Evolutionary conservation across 35 echinoderm and acorn worm species (phyloP).

Genomic region (Strongylocentrotus purpuratus): DNA sequence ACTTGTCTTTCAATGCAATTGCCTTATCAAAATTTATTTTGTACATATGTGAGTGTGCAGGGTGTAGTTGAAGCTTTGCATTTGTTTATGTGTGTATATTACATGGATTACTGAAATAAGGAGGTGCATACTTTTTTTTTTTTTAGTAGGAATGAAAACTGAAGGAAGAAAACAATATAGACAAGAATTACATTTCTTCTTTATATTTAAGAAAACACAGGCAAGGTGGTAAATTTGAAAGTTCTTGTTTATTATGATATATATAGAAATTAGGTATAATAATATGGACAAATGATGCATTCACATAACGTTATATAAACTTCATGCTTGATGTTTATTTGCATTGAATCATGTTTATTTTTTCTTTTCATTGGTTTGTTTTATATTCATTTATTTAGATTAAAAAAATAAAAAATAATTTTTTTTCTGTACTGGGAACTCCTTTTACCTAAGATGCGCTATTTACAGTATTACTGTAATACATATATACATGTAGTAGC

Average conservation of each 20-base stretch:
- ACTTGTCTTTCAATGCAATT: not conserved
- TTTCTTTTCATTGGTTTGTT: too few species aligned
- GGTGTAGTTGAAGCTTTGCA: not conserved
- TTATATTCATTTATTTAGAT: too few species aligned
- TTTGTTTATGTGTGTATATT: not conserved
- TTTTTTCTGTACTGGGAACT: too few species aligned
- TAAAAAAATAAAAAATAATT: too few species aligned
- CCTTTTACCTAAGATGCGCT: too few species aligned
- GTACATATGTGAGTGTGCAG: not conserved
- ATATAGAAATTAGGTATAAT: not conserved
- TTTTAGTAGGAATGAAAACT: not conserved
- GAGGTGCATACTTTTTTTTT: not conserved
- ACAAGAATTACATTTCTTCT: not conserved
- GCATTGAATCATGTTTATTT: too few species aligned
- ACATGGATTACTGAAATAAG: not conserved
- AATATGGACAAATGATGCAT: not conserved
- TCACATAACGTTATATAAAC: too few species aligned
- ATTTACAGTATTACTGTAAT: too few species aligned
- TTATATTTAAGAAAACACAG: not conserved
- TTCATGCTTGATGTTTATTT: too few species aligned
- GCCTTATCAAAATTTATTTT: not conserved
- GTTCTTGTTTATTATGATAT: too few species aligned
- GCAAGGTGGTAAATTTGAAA: not conserved
- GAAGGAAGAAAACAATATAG: not conserved
- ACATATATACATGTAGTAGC: too few species aligned